Conservation (phyloP, 2,113 vertebrate genomes). For the Nettapus auritus region DNA sequence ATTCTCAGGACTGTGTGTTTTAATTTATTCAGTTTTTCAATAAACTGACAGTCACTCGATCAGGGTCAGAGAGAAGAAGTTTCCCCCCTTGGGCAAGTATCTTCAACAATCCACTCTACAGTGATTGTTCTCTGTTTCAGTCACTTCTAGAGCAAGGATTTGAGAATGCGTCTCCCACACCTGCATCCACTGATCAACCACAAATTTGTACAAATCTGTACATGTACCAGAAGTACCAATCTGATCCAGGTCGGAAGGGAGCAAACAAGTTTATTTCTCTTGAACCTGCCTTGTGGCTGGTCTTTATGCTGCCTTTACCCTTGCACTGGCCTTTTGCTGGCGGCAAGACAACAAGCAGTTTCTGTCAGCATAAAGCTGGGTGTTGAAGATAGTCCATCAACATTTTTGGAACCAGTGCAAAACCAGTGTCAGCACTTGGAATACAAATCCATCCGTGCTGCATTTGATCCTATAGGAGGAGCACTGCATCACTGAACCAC, state of each 20-base stretch:
- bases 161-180: fast-evolving
- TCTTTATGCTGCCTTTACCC: neutral
- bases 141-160: neutral
- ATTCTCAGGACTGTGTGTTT: neutral
- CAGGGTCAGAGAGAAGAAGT: neutral
- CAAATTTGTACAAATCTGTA: neutral
- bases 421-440: neutral
- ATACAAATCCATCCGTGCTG: neutral
- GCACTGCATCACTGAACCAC: neutral
- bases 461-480: neutral
- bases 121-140: neutral
- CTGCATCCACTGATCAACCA: neutral
- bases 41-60: neutral
- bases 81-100: neutral
- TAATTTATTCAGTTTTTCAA: neutral
- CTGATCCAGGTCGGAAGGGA: neutral
- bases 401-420: neutral
- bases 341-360: neutral
- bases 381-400: neutral
- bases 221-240: neutral
- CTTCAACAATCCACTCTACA: neutral
- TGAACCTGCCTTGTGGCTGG: neutral
- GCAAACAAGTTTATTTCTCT: neutral
- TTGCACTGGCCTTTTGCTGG: constrained; percentile 7
- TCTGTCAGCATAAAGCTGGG: neutral